A percentile compares a stretch with the other conserved stretches of the same genome.
phyloP scores from a whole-genome alignment of 2,888 invertebrate species.

The Schrankia costaestrigalis region DNA sequence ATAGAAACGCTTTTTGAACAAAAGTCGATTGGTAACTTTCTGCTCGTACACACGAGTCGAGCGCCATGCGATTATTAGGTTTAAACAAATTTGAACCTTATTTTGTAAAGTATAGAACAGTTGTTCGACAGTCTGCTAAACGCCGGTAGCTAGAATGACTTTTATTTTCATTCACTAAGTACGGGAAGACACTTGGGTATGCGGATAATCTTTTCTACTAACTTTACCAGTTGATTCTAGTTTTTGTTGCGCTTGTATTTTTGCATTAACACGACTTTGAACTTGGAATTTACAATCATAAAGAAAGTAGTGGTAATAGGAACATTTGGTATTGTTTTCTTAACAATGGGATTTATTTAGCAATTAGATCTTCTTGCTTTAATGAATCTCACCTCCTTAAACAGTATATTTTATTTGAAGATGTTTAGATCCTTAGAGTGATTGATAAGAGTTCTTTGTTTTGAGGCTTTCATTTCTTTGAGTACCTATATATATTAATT shows the following conservation, averaged over 20 bases:
- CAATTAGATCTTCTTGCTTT: no score
- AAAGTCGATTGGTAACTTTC: constrained; percentile 29
- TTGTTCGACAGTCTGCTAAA: constrained; percentile 11
- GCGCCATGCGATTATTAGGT: constrained; percentile 14
- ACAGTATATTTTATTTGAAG: no score
- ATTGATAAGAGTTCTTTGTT: no score
- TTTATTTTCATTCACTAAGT: constrained; percentile 31
- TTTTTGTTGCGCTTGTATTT: constrained; percentile 11
- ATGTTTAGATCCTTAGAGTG: no score
- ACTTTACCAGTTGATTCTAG: constrained; percentile 15
- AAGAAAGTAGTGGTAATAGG: no score
- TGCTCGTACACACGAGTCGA: constrained; percentile 15
- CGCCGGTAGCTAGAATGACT: constrained; percentile 24
- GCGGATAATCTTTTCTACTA: constrained; percentile 24
- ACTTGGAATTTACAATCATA: no score
- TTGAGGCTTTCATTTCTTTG: no score
- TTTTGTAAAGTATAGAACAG: constrained; percentile 4
- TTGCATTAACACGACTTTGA: constrained; percentile 4
- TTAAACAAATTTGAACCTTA: constrained; percentile 22
- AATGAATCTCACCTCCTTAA: no score
- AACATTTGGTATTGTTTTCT: no score
- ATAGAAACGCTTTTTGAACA: constrained; percentile 26
- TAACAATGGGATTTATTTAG: no score
- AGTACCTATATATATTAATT: no score
- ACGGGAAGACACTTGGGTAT: constrained; percentile 25